phyloP scores from a whole-genome alignment of 2,113 vertebrate genomes.

The Spizaetus ornatus region DNA sequence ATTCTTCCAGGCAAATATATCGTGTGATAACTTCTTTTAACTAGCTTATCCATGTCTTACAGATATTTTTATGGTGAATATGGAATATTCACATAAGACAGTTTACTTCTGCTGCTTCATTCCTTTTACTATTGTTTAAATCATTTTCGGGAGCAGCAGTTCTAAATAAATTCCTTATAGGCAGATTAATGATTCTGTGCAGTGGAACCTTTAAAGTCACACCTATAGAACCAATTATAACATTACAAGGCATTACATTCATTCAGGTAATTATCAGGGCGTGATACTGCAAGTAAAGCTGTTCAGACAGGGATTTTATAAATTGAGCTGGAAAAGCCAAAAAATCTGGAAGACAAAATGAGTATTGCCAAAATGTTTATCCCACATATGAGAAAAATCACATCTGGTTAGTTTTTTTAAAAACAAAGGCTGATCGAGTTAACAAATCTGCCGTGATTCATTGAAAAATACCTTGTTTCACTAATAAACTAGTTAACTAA shows the following conservation, averaged over 20 bases:
- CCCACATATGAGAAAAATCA: not conserved
- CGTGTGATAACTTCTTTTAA: not conserved
- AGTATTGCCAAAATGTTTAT: not conserved
- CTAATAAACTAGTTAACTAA: not conserved
- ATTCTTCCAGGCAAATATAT: not conserved
- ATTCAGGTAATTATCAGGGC: slow-evolving; percentile 8
- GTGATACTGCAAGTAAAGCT: not conserved
- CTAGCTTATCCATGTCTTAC: not conserved
- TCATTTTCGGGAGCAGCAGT: not conserved
- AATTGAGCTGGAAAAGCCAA: not conserved
- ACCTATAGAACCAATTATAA: slow-evolving; percentile 19
- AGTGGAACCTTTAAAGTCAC: slow-evolving; percentile 24
- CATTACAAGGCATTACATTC: slow-evolving; percentile 23
- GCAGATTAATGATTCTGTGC: not conserved
- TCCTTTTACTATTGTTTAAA: not conserved
- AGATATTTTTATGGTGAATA: not conserved
- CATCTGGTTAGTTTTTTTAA: not conserved
- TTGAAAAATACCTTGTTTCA: not conserved
- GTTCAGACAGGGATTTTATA: not conserved
- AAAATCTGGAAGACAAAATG: not conserved
- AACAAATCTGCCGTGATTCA: not conserved
- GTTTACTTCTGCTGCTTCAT: not conserved
- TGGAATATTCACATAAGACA: not conserved
- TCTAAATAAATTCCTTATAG: slow-evolving; percentile 21
- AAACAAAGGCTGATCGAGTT: not conserved